phyloP scores from a whole-genome alignment of 2,888 invertebrate genomes.

The Epinotia brunnichana region DNA sequence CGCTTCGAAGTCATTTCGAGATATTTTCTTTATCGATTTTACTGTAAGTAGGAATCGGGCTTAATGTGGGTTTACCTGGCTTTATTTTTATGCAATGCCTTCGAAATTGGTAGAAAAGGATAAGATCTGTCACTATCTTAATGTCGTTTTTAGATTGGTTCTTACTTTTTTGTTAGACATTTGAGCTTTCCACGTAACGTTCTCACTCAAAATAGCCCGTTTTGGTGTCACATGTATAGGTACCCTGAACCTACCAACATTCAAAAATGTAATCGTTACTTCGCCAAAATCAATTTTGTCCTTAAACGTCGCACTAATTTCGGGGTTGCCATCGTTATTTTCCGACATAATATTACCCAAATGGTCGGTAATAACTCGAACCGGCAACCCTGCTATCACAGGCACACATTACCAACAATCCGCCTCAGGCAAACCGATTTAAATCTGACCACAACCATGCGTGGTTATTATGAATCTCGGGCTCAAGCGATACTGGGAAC shows the following conservation, averaged over 20 bases:
- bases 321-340: conserved; percentile 46
- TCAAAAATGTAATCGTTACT: neutral
- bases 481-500: neutral
- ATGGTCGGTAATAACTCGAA: conserved; percentile 50
- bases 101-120: conserved; percentile 27
- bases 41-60: conserved; percentile 46
- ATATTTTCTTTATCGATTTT: conserved; percentile 63
- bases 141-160: neutral
- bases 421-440: neutral
- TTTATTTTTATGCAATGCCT: conserved; percentile 40
- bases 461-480: neutral
- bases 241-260: neutral
- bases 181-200: neutral
- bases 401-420: neutral
- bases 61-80: conserved; percentile 53
- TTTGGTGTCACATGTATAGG: too few species aligned
- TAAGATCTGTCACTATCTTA: conserved; percentile 12
- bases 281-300: conserved; percentile 42
- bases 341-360: conserved; percentile 43
- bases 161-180: neutral
- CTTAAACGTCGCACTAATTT: conserved; percentile 44
- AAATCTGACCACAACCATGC: neutral
- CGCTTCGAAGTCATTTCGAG: conserved; percentile 62
- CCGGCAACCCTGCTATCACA: conserved; percentile 52
- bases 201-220: too few species aligned